Base-by-base conservation (phyloP, 2,888 invertebrate species). In the Blomia tropicalis region DNA sequence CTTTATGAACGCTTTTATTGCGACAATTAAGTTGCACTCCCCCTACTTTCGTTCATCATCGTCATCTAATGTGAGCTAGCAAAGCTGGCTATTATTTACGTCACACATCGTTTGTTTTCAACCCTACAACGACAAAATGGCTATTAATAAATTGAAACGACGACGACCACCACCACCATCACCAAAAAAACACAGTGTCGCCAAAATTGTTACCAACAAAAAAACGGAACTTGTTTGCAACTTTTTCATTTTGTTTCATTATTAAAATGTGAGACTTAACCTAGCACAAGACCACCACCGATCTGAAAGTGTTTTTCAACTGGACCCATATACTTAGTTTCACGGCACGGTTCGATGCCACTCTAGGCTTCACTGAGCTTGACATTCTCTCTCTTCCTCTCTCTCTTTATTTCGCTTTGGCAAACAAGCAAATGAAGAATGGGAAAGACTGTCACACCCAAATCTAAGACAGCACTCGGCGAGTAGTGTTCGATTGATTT, bases 121-220 rank as follows among this genome's bases (percentile, higher is more conserved):
- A 47, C 51, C 51, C 51, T 47, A 47, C 51, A n/a, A 47, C n/a
- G 51, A 47, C 51, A 47, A 47, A 47, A 47, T 47, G 51, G 51
- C 51, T 47, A 47, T 47, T 47, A 47, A 47, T 47, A 47, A 47
- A 47, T 47, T 47, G 51, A 47, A 47, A 47, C 17, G 7, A 36
- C 17, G 36, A 17, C 36, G 7, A 36, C n/a, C n/a, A n/a, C n/a
- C n/a, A n/a, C n/a, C n/a, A n/a, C n/a, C n/a, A n/a, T n/a, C n/a
- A n/a, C n/a, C n/a, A n/a, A n/a, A n/a, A n/a, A n/a, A n/a, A n/a
- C n/a, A n/a, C n/a, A n/a, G n/a, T n/a, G n/a, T n/a, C n/a, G n/a
- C n/a, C n/a, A n/a, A n/a, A n/a, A n/a, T n/a, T n/a, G n/a, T n/a
- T n/a, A n/a, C n/a, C n/a, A n/a, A n/a, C n/a, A 27, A 22, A 7